Conservation (phyloP, 2,797 vertebrate genomes). For the Paguma larvata region DNA sequence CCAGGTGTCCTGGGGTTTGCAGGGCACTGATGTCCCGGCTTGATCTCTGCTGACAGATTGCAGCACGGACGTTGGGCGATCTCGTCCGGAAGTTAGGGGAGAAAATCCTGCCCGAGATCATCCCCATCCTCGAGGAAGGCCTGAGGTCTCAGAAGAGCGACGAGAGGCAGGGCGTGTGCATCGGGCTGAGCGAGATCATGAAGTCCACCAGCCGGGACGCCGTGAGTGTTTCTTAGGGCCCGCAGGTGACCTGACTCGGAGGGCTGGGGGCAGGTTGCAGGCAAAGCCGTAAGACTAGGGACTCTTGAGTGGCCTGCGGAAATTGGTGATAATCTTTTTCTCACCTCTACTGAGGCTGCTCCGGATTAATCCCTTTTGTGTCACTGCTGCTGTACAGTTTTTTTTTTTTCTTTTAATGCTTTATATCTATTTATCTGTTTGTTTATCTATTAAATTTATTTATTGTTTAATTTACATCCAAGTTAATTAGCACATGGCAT, state of each 20-base stretch:
- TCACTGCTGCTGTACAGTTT: not conserved
- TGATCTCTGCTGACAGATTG: conserved; percentile 91
- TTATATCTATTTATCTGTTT: no score
- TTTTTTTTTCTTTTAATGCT: not conserved
- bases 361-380: not conserved
- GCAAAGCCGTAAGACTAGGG: not conserved
- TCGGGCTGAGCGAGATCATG: conserved; percentile 99
- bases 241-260: not conserved
- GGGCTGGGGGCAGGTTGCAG: no score
- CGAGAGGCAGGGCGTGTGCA: conserved; percentile 98
- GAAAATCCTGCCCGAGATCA: conserved; percentile 99
- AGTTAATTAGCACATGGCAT: no score
- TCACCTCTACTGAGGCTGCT: not conserved
- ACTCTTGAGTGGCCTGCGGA: not conserved
- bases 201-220: conserved; percentile 99
- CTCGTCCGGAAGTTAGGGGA: conserved; percentile 98
- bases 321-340: not conserved
- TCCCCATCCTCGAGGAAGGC: conserved; percentile 98
- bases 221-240: conserved; percentile 87
- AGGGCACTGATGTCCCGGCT: not conserved
- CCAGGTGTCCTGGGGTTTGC: not conserved
- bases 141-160: conserved; percentile 97
- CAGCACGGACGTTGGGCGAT: conserved; percentile 97
- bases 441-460: no score
- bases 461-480: no score